These are phyloP conservation scores for Pomacea canaliculata DNA, from an alignment of 2,888 invertebrate genomes.

Conservation along the genomic window DNA sequence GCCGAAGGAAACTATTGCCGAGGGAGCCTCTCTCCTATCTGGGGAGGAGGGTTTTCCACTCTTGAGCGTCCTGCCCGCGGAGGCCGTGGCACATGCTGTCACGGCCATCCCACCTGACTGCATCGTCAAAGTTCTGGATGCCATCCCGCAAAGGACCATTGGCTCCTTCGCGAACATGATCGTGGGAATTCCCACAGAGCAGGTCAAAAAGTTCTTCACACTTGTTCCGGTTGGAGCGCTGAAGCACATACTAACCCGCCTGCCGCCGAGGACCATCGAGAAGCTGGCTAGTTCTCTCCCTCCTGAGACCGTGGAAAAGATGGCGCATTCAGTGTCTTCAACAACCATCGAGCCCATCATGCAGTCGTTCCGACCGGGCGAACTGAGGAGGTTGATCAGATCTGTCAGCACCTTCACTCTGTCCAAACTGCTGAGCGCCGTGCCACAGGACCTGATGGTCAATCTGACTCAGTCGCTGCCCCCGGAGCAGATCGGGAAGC, in stretches of 20 bases:
- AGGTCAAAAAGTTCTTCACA: constrained; percentile 8
- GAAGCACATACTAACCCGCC: constrained; percentile 17
- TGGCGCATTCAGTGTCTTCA: constrained; percentile 14
- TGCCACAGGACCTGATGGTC: constrained; percentile 14
- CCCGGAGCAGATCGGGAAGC: constrained; percentile 22
- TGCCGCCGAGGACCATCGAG: constrained; percentile 22
- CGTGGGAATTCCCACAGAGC: constrained; percentile 8
- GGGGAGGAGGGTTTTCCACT: constrained; percentile 22
- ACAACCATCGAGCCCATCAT: constrained; percentile 20
- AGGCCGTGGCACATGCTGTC: constrained; percentile 13
- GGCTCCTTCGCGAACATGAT: constrained; percentile 22
- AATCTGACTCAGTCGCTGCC: constrained; percentile 22
- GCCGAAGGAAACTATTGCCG: constrained; percentile 12
- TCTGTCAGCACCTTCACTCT: constrained; percentile 16
- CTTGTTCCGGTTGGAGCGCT: constrained; percentile 12
- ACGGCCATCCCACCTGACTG: constrained; percentile 17
- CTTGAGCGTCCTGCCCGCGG: background rate
- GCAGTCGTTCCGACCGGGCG: constrained; percentile 16
- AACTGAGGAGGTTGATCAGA: constrained; percentile 14
- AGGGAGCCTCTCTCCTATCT: constrained; percentile 14
- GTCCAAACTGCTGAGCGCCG: constrained; percentile 19
- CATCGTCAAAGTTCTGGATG: constrained; percentile 19
- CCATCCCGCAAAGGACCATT: constrained; percentile 14
- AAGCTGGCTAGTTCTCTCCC: constrained; percentile 23
- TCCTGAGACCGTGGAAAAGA: constrained; percentile 14